phyloP scores from a whole-genome alignment of 2,113 vertebrate genomes.

The Tragelaphus scriptus region DNA sequence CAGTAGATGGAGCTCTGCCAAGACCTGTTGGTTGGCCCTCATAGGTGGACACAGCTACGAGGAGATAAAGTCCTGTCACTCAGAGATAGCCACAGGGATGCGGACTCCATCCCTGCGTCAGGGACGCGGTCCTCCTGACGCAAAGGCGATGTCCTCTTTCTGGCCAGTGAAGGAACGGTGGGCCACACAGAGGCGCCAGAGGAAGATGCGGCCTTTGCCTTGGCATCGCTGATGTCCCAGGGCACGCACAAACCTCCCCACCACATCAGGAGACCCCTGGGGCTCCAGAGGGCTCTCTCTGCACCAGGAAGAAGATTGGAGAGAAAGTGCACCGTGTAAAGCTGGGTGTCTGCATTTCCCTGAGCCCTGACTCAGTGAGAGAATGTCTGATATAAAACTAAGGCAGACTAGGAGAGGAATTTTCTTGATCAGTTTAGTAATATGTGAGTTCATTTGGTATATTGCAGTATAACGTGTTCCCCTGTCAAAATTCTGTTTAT shows the following conservation, averaged over 20 bases:
- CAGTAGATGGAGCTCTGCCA: neutral
- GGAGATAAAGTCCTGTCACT: neutral
- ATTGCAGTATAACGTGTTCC: neutral
- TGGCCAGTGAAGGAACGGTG: neutral
- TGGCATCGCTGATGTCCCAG: neutral
- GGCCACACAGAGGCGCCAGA: fast-evolving
- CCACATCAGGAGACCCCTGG: too few species aligned
- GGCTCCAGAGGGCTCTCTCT: neutral
- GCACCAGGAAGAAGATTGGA: neutral
- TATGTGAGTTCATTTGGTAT: neutral
- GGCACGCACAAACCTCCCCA: neutral
- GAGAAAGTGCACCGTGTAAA: neutral
- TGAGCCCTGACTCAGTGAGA: neutral
- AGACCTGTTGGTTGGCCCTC: neutral
- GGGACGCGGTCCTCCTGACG: neutral
- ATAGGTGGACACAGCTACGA: neutral
- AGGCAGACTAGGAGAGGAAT: neutral
- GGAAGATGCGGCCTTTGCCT: fast-evolving
- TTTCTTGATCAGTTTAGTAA: neutral
- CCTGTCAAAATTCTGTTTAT: neutral
- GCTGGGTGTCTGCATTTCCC: neutral
- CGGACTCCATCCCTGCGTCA: neutral
- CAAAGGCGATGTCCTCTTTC: neutral
- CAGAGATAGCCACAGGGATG: neutral
- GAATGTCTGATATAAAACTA: neutral